Conservation (phyloP, 2,888 invertebrate species). For the Amphipyra tragopoginis region DNA sequence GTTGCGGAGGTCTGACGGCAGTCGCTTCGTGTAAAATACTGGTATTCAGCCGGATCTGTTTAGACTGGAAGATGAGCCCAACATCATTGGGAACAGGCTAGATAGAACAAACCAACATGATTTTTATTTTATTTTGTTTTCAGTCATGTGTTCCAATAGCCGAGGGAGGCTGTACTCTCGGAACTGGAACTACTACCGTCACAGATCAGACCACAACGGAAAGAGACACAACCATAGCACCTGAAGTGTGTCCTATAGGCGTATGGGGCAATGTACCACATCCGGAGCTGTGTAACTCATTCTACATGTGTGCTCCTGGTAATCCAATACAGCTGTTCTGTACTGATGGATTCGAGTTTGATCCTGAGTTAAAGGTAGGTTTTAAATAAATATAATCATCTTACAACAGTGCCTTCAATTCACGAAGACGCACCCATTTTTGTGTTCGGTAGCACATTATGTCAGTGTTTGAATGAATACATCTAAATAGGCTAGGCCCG, state of each 20-base stretch:
- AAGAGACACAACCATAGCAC: background rate
- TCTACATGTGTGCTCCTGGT: constrained; percentile 64
- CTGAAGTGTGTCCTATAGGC: constrained; percentile 28
- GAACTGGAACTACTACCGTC: constrained; percentile 1
- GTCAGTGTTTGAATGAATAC: too few species aligned
- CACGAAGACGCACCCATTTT: too few species aligned
- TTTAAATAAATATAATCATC: background rate
- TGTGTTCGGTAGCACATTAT: too few species aligned
- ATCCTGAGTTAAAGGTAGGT: constrained; percentile 38
- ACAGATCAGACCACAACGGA: constrained; percentile 4
- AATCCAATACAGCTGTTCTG: constrained; percentile 59
- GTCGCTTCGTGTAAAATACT: too few species aligned
- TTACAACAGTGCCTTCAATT: too few species aligned
- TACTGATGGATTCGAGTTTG: constrained; percentile 63
- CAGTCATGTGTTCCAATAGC: constrained; percentile 20
- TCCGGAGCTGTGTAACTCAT: constrained; percentile 37
- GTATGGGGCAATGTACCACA: constrained; percentile 40
- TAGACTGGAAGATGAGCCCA: too few species aligned
- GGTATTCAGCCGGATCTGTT: too few species aligned
- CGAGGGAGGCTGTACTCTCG: constrained; percentile 36
- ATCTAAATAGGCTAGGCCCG: too few species aligned
- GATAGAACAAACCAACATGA: too few species aligned
- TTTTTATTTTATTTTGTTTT: background rate
- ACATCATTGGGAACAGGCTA: too few species aligned
- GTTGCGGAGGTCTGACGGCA: too few species aligned